These are phyloP conservation scores for Eumeta japonica DNA, from an alignment of 1,140 invertebrate genomes.

Conservation along the genomic window DNA sequence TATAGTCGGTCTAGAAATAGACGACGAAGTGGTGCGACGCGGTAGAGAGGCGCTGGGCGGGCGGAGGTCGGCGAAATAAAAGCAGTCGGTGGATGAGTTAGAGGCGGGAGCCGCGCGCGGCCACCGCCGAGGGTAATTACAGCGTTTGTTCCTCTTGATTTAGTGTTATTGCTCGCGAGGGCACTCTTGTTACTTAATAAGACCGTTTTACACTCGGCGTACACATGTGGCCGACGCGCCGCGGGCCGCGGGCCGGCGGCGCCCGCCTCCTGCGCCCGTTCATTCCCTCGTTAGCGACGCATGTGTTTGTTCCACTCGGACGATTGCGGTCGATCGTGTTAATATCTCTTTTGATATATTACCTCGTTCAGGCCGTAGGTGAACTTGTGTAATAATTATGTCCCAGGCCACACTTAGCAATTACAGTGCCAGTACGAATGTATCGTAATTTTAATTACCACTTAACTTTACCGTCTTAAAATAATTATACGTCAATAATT, in stretches of 20 bases:
- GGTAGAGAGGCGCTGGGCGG: too few species aligned
- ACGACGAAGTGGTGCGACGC: too few species aligned
- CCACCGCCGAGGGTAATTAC: constrained; percentile 46
- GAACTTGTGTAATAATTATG: too few species aligned
- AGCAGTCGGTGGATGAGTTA: constrained; percentile 53
- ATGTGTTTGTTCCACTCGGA: constrained; percentile 41
- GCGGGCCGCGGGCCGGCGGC: background rate
- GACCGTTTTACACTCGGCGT: constrained; percentile 51
- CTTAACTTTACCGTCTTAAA: too few species aligned
- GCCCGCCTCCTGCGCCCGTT: constrained; percentile 28
- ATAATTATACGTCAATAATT: too few species aligned
- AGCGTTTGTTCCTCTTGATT: constrained; percentile 56
- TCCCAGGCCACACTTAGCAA: too few species aligned
- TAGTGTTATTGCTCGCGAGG: constrained; percentile 55
- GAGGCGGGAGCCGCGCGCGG: constrained; percentile 30
- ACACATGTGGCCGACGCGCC: constrained; percentile 3
- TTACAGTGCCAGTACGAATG: too few species aligned
- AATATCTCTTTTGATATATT: constrained; percentile 42
- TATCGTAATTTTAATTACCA: too few species aligned
- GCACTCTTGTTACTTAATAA: constrained; percentile 56
- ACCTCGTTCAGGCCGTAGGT: too few species aligned
- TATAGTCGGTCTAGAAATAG: too few species aligned
- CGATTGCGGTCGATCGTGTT: constrained; percentile 43
- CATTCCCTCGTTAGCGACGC: constrained; percentile 46
- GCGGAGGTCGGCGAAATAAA: constrained; percentile 54